Evolutionary conservation across 1,140 invertebrate species (phyloP), one percentile per base, ranked within the genome.

Genomic region (Trichoplusia ni): DNA sequence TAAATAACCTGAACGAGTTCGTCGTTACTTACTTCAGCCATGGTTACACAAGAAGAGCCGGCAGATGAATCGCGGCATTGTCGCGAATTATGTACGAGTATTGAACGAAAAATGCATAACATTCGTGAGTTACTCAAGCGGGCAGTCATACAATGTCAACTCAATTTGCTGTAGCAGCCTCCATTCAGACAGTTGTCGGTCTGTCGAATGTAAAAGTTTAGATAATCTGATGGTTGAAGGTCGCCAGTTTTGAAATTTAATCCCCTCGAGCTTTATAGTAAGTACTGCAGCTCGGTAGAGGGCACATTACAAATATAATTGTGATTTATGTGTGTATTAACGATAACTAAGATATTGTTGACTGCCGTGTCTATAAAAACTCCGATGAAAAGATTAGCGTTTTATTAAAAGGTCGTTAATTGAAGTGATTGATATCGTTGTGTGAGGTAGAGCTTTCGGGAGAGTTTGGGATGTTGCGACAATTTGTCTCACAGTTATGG

Each of bases 141-240:
- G 47, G 62, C 73, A 53, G 67, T 71, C 59, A 74, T 63, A 81
- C 73, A 77, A 82, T 74, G 72, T 81, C 73, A 74, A 75, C 65
- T 74, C 75, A 84, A 78, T 79, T 81, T 71, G 67, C 54, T 58
- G 33, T 62, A 69, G 54, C 69, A 60, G 47, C 53, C 59, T 67
- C 68, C 67, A 76, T 79, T 79, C 73, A 81, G 67, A 35, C 65
- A 53, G 69, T 56, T 58, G 59, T 66, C 63, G 63, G 64, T 46
- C 54, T 63, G 64, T 67, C 63, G 71, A 77, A 79, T 76, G 84
- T 86, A 86, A 86, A 83, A 83, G 81, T 82, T 77, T 72, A 78
- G 72, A 76, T 81, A 79, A 82, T 79, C 71, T 79, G 75, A 78
- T 76, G 79, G 70, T 69, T 80, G 71, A 80, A 85, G 78, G 79